phyloP scores from a whole-genome alignment of 2,888 invertebrate genomes.

The Anodontia alba region DNA sequence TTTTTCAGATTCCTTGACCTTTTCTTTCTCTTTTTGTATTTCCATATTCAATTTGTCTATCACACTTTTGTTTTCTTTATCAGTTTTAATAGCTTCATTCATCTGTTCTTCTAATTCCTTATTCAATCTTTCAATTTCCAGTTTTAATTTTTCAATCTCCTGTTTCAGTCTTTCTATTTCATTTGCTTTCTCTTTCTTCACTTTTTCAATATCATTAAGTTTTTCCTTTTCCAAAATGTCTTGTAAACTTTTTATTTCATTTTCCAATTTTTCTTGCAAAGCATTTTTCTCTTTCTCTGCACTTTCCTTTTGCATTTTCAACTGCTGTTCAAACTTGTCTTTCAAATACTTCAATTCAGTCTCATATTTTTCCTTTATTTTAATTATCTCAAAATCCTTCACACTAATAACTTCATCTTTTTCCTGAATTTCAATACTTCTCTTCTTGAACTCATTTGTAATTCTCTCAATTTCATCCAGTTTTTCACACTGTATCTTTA shows the following conservation, averaged over 20 bases:
- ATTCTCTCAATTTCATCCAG: slow-evolving; percentile 3
- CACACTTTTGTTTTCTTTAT: slow-evolving; percentile 21
- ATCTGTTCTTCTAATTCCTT: slow-evolving; percentile 38
- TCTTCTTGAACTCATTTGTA: slow-evolving; percentile 5
- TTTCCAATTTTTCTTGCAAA: slow-evolving; percentile 46
- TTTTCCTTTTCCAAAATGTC: slow-evolving; percentile 57
- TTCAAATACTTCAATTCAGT: slow-evolving; percentile 9
- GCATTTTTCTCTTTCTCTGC: not conserved
- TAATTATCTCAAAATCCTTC: slow-evolving; percentile 3
- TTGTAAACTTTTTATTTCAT: slow-evolving; percentile 48
- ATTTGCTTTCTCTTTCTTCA: slow-evolving; percentile 52
- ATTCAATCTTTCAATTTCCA: slow-evolving; percentile 35
- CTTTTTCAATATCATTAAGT: slow-evolving; percentile 54
- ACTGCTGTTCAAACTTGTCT: not conserved
- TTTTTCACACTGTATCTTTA: slow-evolving; percentile 13
- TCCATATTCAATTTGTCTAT: slow-evolving; percentile 33
- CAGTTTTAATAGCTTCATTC: slow-evolving; percentile 14
- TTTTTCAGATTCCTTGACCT: slow-evolving; percentile 15
- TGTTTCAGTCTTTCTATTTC: slow-evolving; percentile 58
- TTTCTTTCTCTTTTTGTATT: slow-evolving; percentile 43
- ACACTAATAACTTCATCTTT: slow-evolving; percentile 13
- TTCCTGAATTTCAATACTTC: slow-evolving; percentile 9
- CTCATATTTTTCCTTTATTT: slow-evolving; percentile 5
- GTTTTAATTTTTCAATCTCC: slow-evolving; percentile 41
- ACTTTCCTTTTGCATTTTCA: not conserved